Conservation (phyloP, 2,113 vertebrate genomes). For the Oreochromis tanganicae region DNA sequence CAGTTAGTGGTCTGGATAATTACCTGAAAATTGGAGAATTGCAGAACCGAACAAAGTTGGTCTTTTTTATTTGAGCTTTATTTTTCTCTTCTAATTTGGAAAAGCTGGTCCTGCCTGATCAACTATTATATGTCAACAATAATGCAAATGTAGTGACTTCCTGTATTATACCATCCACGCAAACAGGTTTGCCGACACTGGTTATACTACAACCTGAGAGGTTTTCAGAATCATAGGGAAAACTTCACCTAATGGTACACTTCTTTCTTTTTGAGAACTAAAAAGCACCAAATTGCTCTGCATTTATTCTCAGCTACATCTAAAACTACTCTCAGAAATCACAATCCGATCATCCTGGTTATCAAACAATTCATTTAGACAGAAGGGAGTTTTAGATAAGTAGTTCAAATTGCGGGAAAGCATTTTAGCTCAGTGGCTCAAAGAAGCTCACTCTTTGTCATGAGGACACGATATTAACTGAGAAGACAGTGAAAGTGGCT, state of each 20-base stretch:
- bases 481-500: neutral
- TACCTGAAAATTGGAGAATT: constrained; percentile 47
- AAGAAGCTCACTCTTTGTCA: neutral
- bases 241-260: neutral
- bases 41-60: neutral
- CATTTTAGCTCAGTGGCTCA: neutral
- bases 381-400: neutral
- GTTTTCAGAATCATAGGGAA: neutral
- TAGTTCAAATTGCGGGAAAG: neutral
- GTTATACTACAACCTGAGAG: neutral
- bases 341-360: neutral
- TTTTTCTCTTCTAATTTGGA: constrained; percentile 8
- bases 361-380: neutral
- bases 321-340: neutral
- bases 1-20: constrained; percentile 65
- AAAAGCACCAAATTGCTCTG: neutral
- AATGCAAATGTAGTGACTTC: neutral
- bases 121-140: neutral
- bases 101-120: neutral
- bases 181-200: neutral
- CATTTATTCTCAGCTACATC: neutral
- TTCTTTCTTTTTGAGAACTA: neutral
- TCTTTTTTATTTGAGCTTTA: neutral
- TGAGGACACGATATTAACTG: neutral
- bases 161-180: neutral